Evolutionary conservation across 2,888 invertebrate genomes (phyloP).

Genomic region (Agapostemon virescens): DNA sequence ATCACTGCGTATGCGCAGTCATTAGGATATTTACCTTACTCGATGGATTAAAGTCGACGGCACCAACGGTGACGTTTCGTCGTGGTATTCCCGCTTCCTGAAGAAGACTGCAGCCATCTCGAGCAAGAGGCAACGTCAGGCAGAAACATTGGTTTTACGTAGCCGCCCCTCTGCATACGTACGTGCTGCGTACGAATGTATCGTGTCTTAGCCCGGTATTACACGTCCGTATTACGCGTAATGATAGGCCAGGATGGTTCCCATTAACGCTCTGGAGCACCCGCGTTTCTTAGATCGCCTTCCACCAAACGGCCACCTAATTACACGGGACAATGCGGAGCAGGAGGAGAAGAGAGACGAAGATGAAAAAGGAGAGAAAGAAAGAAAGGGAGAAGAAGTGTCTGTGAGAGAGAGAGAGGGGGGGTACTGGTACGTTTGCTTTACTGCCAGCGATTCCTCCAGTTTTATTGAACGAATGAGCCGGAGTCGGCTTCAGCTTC

Average conservation of each 20-base stretch:
- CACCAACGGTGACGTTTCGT: not conserved
- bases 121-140: conserved; percentile 22
- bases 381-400: too few species aligned
- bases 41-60: not conserved
- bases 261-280: conserved; percentile 75
- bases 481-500: not conserved
- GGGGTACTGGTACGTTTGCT: conserved; percentile 31
- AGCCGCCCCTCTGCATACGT: conserved; percentile 27
- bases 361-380: not conserved
- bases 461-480: conserved; percentile 44
- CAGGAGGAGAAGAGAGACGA: not conserved
- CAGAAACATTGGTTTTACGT: conserved; percentile 56
- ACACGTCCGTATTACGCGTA: conserved; percentile 78
- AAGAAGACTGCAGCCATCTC: not conserved
- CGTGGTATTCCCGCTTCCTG: conserved; percentile 4
- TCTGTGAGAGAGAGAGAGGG: not conserved
- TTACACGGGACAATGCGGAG: conserved; percentile 70
- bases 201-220: conserved; percentile 56
- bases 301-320: conserved; percentile 75
- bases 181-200: conserved; percentile 46
- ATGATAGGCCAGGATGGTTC: conserved; percentile 75
- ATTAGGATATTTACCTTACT: too few species aligned
- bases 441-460: conserved; percentile 39
- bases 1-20: too few species aligned
- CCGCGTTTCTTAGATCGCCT: conserved; percentile 72